Conservation (phyloP, 2,113 vertebrate species). For the Cichladusa arquata region DNA sequence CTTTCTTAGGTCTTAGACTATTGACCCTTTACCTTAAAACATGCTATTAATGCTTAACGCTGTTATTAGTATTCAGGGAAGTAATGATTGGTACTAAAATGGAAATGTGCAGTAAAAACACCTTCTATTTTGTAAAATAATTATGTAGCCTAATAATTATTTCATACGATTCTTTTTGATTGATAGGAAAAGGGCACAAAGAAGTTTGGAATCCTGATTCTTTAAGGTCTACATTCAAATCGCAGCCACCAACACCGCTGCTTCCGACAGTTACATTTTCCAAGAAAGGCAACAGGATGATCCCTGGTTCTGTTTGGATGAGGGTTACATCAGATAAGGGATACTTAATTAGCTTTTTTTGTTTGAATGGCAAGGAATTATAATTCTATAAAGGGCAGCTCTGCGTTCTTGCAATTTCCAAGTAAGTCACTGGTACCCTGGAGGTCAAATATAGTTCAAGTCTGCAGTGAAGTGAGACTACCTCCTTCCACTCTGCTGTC, state of each 20-base stretch:
- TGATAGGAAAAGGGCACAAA: conserved; percentile 64
- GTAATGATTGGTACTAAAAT: conserved; percentile 56
- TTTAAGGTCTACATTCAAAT: conserved; percentile 63
- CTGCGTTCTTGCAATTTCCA: conserved; percentile 12
- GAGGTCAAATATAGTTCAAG: conserved; percentile 55
- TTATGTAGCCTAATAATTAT: conserved; percentile 74
- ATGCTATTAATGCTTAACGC: conserved; percentile 59
- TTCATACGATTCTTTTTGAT: conserved; percentile 65
- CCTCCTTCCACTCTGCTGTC: conserved; percentile 15
- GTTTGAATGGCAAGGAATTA: conserved; percentile 21
- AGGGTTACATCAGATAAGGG: conserved; percentile 29
- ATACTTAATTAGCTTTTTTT: conserved; percentile 37
- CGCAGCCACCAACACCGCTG: not conserved
- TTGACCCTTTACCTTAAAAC: conserved; percentile 65
- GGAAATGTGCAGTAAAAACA: conserved; percentile 59
- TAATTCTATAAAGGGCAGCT: conserved; percentile 23
- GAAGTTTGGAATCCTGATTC: conserved; percentile 55
- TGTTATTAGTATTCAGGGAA: conserved; percentile 62
- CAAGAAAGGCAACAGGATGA: not conserved
- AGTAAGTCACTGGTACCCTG: conserved; percentile 6
- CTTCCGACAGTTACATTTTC: conserved; percentile 1
- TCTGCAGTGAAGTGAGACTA: conserved; percentile 53
- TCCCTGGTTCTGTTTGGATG: conserved; percentile 13
- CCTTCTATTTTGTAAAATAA: conserved; percentile 74
- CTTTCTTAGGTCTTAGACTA: conserved; percentile 40